Percentiles rank a stretch among this genome's conserved stretches.
Evolutionary conservation across 1,140 invertebrate species (phyloP).

Genomic region (Venturia canescens): DNA sequence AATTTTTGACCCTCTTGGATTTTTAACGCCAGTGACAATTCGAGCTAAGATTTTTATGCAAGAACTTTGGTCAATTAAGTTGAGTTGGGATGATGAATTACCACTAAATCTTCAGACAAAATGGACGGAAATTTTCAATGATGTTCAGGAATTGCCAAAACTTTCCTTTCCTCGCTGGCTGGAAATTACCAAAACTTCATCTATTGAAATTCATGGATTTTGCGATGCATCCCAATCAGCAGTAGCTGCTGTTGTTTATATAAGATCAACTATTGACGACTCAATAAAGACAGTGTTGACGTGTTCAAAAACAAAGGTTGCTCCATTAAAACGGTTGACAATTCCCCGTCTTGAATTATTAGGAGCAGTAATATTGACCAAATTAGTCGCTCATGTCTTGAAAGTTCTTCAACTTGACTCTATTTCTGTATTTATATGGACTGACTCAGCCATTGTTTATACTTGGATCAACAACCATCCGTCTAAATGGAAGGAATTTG

Average conservation of each 20-base stretch:
- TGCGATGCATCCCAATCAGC: conserved; percentile 55
- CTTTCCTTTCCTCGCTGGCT: conserved; percentile 40
- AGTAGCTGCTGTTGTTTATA: conserved; percentile 53
- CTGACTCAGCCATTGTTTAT: too few relatives aligned
- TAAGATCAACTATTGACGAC: conserved; percentile 2
- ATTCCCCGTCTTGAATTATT: conserved; percentile 63
- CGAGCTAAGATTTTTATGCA: too few relatives aligned
- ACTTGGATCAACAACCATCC: too few relatives aligned
- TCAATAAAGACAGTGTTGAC: conserved; percentile 49
- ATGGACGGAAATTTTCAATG: conserved; percentile 54
- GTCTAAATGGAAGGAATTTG: too few relatives aligned
- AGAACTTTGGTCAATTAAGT: conserved; percentile 56
- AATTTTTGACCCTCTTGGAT: too few relatives aligned
- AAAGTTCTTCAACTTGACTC: conserved; percentile 19
- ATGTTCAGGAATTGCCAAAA: conserved; percentile 41
- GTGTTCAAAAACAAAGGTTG: conserved; percentile 62
- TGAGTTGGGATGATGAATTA: conserved; percentile 66
- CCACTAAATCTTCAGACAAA: conserved; percentile 42
- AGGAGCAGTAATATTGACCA: conserved; percentile 60
- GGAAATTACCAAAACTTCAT: not conserved
- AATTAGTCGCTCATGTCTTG: conserved; percentile 1
- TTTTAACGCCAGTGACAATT: too few relatives aligned
- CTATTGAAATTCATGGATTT: conserved; percentile 53
- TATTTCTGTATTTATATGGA: too few relatives aligned
- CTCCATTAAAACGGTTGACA: conserved; percentile 59